Evolutionary conservation across 92 coral and sea anemone genomes (phyloP).

Genomic region (Paragorgia papillata): DNA sequence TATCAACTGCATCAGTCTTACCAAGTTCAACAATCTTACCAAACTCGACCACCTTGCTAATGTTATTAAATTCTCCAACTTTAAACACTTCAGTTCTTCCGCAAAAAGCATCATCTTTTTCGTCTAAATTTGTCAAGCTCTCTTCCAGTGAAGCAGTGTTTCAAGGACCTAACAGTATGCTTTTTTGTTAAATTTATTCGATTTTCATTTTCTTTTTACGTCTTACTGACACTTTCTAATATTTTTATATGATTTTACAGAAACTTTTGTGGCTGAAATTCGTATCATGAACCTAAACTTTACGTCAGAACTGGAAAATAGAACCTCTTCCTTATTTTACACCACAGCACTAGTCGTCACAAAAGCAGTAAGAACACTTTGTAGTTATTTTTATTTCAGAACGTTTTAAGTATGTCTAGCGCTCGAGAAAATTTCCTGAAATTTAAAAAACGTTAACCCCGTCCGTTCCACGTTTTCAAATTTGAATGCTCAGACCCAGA

Average conservation of each 20-base stretch:
- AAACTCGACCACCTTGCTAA: neutral
- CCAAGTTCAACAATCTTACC: neutral
- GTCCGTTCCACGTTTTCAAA: no score
- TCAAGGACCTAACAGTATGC: slow-evolving; percentile 5
- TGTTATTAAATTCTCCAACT: neutral
- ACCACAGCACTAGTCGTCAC: neutral
- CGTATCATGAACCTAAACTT: slow-evolving; percentile 4
- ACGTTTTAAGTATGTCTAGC: neutral
- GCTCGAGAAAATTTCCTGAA: no score
- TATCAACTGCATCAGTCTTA: neutral
- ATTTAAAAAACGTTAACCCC: no score
- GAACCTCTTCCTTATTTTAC: neutral
- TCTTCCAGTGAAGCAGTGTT: neutral
- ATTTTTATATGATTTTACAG: neutral
- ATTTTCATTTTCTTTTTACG: neutral
- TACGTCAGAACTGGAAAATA: slow-evolving; percentile 4
- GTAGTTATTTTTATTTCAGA: neutral
- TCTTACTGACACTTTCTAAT: neutral
- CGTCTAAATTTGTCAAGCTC: neutral
- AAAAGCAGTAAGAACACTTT: slow-evolving; percentile 4
- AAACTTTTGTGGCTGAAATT: slow-evolving; percentile 27
- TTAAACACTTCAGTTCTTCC: neutral
- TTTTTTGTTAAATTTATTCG: neutral
- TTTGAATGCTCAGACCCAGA: no score
- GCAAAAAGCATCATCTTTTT: neutral